These are phyloP conservation scores for Eurytoma californica DNA, from an alignment of 2,888 invertebrate genomes.

Conservation along the genomic window DNA sequence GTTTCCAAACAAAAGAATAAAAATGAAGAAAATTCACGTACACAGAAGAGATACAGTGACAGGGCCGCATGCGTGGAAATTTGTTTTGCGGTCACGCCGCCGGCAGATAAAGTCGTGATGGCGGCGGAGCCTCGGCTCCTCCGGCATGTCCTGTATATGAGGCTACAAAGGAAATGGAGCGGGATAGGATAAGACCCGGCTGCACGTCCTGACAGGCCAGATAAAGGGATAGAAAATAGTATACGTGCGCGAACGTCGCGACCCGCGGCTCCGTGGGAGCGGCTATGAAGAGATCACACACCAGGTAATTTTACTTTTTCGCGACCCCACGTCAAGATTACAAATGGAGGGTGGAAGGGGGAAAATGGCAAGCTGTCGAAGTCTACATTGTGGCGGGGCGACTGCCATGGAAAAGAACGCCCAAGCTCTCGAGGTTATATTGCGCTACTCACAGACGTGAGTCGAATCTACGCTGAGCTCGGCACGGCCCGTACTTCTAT, in stretches of 20 bases:
- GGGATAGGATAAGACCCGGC: slow-evolving; percentile 8
- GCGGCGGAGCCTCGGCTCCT: background rate
- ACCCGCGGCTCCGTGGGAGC: background rate
- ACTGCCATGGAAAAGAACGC: background rate
- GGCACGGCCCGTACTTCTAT: background rate
- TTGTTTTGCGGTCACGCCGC: slow-evolving; percentile 29
- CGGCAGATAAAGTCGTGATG: background rate
- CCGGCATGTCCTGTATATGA: background rate
- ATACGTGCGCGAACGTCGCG: background rate
- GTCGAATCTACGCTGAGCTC: background rate
- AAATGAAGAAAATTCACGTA: background rate
- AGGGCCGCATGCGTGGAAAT: slow-evolving; percentile 24
- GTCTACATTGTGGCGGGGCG: background rate
- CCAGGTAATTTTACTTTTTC: slow-evolving; percentile 13
- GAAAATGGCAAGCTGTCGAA: slow-evolving; percentile 42
- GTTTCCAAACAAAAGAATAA: background rate
- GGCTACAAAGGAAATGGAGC: slow-evolving; percentile 13
- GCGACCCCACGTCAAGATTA: slow-evolving; percentile 18
- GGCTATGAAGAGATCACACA: slow-evolving; percentile 26
- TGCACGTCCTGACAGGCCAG: background rate
- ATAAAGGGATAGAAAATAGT: slow-evolving; percentile 36
- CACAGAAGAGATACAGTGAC: background rate
- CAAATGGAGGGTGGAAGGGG: slow-evolving; percentile 3
- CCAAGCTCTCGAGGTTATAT: background rate
- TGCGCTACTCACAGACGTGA: slow-evolving; percentile 13